phyloP scores from a whole-genome alignment of 2,888 invertebrate genomes.

The Athripsodes cinereus region DNA sequence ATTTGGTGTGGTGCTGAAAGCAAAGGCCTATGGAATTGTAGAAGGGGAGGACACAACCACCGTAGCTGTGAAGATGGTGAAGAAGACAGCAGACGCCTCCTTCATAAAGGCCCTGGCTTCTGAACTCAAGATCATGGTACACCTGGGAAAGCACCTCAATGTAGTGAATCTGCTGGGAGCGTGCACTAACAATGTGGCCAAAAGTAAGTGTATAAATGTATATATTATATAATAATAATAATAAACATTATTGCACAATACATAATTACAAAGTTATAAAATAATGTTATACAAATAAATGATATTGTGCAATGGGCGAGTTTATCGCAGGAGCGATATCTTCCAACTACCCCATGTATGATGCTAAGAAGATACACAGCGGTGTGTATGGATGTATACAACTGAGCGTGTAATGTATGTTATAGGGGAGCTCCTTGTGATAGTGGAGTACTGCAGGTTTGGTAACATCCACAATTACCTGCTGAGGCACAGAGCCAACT shows the following conservation, averaged over 20 bases:
- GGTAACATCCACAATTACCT: slow-evolving; percentile 90
- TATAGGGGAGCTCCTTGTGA: slow-evolving; percentile 80
- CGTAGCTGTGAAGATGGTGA: slow-evolving; percentile 96
- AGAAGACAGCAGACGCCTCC: slow-evolving; percentile 76
- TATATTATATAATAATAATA: background rate
- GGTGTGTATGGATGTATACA: too few relatives aligned
- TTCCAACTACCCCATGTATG: too few relatives aligned
- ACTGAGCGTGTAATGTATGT: slow-evolving; percentile 30
- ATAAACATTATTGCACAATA: too few relatives aligned
- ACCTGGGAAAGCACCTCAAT: slow-evolving; percentile 90
- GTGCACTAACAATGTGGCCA: slow-evolving; percentile 82
- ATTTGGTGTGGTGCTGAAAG: slow-evolving; percentile 91
- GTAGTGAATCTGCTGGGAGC: slow-evolving; percentile 94
- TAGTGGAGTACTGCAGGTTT: slow-evolving; percentile 91
- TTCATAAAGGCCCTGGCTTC: slow-evolving; percentile 84
- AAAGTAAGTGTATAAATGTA: slow-evolving; percentile 61
- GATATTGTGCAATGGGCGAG: too few relatives aligned
- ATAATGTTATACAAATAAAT: too few relatives aligned
- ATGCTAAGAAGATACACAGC: too few relatives aligned
- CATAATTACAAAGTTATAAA: too few relatives aligned
- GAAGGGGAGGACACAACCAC: slow-evolving; percentile 67
- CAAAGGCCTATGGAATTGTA: slow-evolving; percentile 74
- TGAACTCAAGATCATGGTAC: slow-evolving; percentile 93
- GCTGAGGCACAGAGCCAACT: slow-evolving; percentile 71
- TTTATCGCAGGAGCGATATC: background rate